Percentiles rank a stretch among this genome's conserved stretches.
Conservation (phyloP, 2,888 invertebrate species). For the Andrena marginata region DNA sequence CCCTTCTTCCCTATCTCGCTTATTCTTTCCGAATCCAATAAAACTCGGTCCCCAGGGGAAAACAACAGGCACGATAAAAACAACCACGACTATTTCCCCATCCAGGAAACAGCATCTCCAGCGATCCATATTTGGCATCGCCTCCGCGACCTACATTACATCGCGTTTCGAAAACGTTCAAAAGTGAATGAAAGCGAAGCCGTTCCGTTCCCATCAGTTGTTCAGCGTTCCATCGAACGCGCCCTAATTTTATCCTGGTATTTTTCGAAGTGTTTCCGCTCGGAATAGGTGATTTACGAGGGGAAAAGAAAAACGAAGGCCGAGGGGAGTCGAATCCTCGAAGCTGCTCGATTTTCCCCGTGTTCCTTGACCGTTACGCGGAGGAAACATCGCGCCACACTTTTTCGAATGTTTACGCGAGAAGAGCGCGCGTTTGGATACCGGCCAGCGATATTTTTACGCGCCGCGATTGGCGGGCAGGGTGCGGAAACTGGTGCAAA, state of each 20-base stretch:
- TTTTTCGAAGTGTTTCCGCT: slow-evolving; percentile 33
- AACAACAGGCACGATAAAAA: neutral
- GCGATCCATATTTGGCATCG: slow-evolving; percentile 22
- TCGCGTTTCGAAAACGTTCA: neutral
- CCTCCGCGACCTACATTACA: neutral
- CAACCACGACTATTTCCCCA: neutral
- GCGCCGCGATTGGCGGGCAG: slow-evolving; percentile 44
- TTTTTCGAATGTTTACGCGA: slow-evolving; percentile 74
- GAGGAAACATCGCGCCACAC: slow-evolving; percentile 45
- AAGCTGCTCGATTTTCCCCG: slow-evolving; percentile 16
- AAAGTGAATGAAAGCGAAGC: neutral
- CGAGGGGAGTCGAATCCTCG: neutral
- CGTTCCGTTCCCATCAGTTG: neutral
- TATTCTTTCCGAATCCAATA: neutral
- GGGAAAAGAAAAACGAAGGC: neutral
- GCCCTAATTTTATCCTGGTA: slow-evolving; percentile 28
- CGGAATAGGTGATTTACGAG: neutral
- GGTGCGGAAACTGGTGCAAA: slow-evolving; percentile 62
- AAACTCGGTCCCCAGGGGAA: neutral
- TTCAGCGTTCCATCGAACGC: neutral
- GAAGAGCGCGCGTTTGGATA: slow-evolving; percentile 70
- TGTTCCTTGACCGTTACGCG: slow-evolving; percentile 8
- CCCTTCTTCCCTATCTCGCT: neutral
- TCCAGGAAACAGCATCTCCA: slow-evolving; percentile 7
- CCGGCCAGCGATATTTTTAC: slow-evolving; percentile 77